Evolutionary conservation across 2,113 vertebrate genomes (phyloP), one percentile per base, ranked within the genome.

Genomic region (Tiliqua scincoides): DNA sequence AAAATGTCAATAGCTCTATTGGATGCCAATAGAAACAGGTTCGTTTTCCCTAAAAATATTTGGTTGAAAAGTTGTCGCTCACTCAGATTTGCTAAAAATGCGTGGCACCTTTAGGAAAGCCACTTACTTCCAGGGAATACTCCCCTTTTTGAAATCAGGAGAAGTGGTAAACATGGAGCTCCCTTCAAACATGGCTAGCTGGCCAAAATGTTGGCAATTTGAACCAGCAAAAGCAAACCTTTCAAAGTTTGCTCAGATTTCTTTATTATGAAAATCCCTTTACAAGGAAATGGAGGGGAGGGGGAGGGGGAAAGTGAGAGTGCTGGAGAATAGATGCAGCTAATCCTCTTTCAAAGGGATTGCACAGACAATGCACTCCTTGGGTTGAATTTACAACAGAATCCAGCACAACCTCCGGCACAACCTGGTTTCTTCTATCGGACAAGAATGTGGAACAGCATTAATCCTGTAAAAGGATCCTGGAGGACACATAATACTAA

Each of bases 381-480:
- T 86, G 77, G 94, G 93, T 54, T 52, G 76, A 91, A 94, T 95
- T 95, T 95, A 94, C 94, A 89, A 95, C 62, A 81, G 95, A 94
- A 93, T 95, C 92, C 87, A 40, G 87, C 54, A 57, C 54, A 57
- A 57, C 54, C 54, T 57, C 54, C 54, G 43, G n/a, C 37, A 90
- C 86, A 93, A 95, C 88, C 92, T 83, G 85, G 54, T 75, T 54
- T 88, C 85, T 87, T 91, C 91, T 92, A 82, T n/a, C 77, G 6
- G 93, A 92, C 91, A 96, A 90, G 96, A 97, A 97, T 96, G 95
- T 91, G 89, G 95, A 97, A 96, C 94, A 93, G 94, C 86, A 87
- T 82, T 96, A 95, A 95, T 95, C 96, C 94, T 37, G 32, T 67
- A 80, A 75, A 91, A 93, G 90, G 91, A 94, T 92, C 94, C 91